phyloP scores from a whole-genome alignment of 2,113 vertebrate species.

The Odocoileus hemionus region DNA sequence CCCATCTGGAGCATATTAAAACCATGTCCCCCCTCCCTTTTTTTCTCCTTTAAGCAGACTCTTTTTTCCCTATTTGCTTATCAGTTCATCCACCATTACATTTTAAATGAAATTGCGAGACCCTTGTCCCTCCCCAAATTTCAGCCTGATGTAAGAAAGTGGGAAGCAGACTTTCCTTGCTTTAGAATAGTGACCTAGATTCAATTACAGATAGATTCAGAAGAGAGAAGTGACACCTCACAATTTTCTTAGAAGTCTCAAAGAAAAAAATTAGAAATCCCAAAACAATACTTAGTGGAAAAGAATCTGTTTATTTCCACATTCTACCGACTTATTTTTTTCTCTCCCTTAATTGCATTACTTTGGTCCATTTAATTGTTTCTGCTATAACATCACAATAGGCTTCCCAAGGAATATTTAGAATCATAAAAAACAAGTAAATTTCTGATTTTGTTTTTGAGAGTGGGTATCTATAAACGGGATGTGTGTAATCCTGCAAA shows the following conservation, averaged over 20 bases:
- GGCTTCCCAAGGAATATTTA: conserved; percentile 7
- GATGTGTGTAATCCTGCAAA: not conserved
- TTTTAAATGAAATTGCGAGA: conserved; percentile 96
- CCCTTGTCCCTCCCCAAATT: conserved; percentile 89
- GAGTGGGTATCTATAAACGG: not conserved
- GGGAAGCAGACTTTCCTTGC: conserved; percentile 90
- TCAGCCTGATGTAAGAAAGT: conserved; percentile 91
- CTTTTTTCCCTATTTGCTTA: conserved; percentile 88
- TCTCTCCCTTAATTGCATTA: not conserved
- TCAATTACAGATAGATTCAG: conserved; percentile 98
- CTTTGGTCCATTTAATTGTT: conserved; percentile 53
- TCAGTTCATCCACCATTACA: conserved; percentile 97
- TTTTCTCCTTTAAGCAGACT: conserved; percentile 89
- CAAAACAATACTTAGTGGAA: conserved; percentile 71
- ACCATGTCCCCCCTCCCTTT: conserved; percentile 84
- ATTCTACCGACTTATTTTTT: not conserved
- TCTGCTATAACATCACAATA: not conserved
- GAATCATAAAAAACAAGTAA: conserved; percentile 38
- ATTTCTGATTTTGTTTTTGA: conserved; percentile 51
- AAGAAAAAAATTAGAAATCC: conserved; percentile 70
- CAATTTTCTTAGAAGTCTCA: conserved; percentile 79
- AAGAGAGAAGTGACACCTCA: conserved; percentile 87
- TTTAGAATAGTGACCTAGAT: conserved; percentile 98
- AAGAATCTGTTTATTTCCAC: conserved; percentile 51
- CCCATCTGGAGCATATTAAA: conserved; percentile 94